A percentile compares a stretch with the other conserved stretches of the same genome.
Evolutionary conservation across 2,888 invertebrate species (phyloP).

Genomic region (Synanthedon formicaeformis): DNA sequence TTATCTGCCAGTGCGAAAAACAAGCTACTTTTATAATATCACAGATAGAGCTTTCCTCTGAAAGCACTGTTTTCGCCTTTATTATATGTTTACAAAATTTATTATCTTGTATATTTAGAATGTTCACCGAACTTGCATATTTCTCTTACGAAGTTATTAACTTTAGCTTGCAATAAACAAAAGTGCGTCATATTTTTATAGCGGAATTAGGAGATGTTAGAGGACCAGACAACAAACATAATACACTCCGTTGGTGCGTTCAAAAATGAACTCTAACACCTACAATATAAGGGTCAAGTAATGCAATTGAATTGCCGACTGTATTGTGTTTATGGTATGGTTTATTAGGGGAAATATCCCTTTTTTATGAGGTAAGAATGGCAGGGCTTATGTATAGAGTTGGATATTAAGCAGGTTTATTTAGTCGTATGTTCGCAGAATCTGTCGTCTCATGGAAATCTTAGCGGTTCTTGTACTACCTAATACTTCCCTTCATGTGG

Average conservation of each 20-base stretch:
- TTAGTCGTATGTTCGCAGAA: constrained; percentile 26
- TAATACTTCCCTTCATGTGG: too few species aligned
- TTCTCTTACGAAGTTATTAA: constrained; percentile 47
- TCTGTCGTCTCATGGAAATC: background rate
- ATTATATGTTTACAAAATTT: too few species aligned
- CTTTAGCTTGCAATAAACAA: constrained; percentile 63
- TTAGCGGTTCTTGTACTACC: background rate
- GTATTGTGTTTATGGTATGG: constrained; percentile 51
- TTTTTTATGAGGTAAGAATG: constrained; percentile 64
- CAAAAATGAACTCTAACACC: constrained; percentile 12
- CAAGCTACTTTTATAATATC: too few species aligned
- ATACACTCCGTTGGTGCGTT: background rate
- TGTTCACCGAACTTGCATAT: constrained; percentile 12
- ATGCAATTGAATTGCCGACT: constrained; percentile 15
- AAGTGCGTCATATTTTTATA: constrained; percentile 61
- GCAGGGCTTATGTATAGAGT: constrained; percentile 50
- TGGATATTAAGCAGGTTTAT: constrained; percentile 56
- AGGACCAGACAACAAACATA: constrained; percentile 12
- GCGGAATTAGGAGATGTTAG: constrained; percentile 52
- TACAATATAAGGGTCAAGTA: constrained; percentile 11
- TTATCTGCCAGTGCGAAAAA: too few species aligned
- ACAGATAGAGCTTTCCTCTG: too few species aligned
- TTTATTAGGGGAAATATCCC: constrained; percentile 61
- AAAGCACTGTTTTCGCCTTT: too few species aligned
- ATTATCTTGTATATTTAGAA: too few species aligned